phyloP scores from a whole-genome alignment of 2,888 invertebrate species.

The Hofmannophila pseudospretella region DNA sequence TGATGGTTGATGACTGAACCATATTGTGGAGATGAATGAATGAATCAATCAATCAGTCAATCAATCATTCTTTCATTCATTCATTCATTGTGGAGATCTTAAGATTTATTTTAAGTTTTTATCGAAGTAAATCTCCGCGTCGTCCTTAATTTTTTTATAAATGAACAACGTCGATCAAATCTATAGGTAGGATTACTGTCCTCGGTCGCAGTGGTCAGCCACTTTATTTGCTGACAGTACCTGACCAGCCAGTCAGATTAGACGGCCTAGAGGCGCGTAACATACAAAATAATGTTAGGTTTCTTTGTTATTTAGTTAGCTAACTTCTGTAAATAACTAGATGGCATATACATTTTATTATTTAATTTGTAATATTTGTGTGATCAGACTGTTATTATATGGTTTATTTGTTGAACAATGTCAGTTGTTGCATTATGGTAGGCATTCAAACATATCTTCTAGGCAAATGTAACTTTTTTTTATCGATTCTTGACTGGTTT shows the following conservation, averaged over 20 bases:
- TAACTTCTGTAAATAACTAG: conserved; percentile 77
- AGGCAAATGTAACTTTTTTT: conserved; percentile 47
- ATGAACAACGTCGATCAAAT: too few species aligned
- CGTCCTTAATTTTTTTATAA: too few species aligned
- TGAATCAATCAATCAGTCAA: too few species aligned
- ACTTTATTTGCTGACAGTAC: conserved; percentile 3
- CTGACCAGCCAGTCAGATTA: conserved; percentile 64
- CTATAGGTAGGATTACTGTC: too few species aligned
- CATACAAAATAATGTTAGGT: conserved; percentile 67
- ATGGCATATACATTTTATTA: conserved; percentile 70
- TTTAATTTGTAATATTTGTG: conserved; percentile 76
- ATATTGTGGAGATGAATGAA: too few species aligned
- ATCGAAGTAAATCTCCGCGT: too few species aligned
- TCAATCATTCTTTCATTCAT: too few species aligned
- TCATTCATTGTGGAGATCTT: too few species aligned
- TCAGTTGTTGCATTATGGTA: conserved; percentile 71
- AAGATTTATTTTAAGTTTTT: too few species aligned
- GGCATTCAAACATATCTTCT: conserved; percentile 68
- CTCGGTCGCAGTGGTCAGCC: background rate
- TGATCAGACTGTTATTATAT: conserved; percentile 76
- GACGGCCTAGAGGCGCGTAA: conserved; percentile 52
- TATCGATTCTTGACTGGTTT: conserved; percentile 40
- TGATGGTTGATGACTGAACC: too few species aligned
- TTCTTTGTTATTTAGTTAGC: conserved; percentile 77
- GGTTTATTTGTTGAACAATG: conserved; percentile 75